phyloP scores from a whole-genome alignment of 1,140 invertebrate species.

The Achroia grisella region DNA sequence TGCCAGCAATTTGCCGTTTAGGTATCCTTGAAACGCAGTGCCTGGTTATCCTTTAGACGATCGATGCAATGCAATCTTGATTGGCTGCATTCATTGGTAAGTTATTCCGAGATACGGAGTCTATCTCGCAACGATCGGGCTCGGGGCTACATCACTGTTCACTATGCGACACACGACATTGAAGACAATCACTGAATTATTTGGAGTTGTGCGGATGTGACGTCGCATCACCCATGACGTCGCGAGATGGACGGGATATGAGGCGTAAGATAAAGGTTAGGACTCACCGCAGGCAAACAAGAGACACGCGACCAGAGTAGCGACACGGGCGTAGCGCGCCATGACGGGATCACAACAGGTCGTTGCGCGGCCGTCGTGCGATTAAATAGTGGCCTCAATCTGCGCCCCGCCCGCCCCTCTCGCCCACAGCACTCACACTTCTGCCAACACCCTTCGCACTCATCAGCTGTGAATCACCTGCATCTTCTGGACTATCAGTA shows the following conservation, averaged over 20 bases:
- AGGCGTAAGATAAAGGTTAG: constrained; percentile 66
- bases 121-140: constrained; percentile 48
- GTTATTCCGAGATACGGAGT: constrained; percentile 41
- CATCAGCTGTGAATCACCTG: constrained; percentile 67
- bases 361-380: constrained; percentile 67
- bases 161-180: constrained; percentile 49
- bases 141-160: constrained; percentile 60
- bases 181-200: constrained; percentile 49
- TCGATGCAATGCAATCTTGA: constrained; percentile 51
- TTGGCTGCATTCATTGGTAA: constrained; percentile 45
- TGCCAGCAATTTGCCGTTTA: constrained; percentile 29
- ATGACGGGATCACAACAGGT: constrained; percentile 76
- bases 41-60: constrained; percentile 53
- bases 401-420: constrained; percentile 68
- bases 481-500: constrained; percentile 32
- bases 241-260: constrained; percentile 56
- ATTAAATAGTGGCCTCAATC: constrained; percentile 74
- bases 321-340: constrained; percentile 75
- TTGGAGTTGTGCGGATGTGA: constrained; percentile 40
- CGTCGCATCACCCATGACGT: constrained; percentile 47
- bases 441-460: constrained; percentile 63
- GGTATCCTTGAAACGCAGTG: constrained; percentile 56
- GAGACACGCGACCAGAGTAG: constrained; percentile 71
- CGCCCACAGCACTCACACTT: constrained; percentile 54
- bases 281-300: constrained; percentile 73